A percentile compares a stretch with the other conserved stretches of the same genome.
Conservation (phyloP, 2,797 vertebrate genomes). For the Myotis vivesi region DNA sequence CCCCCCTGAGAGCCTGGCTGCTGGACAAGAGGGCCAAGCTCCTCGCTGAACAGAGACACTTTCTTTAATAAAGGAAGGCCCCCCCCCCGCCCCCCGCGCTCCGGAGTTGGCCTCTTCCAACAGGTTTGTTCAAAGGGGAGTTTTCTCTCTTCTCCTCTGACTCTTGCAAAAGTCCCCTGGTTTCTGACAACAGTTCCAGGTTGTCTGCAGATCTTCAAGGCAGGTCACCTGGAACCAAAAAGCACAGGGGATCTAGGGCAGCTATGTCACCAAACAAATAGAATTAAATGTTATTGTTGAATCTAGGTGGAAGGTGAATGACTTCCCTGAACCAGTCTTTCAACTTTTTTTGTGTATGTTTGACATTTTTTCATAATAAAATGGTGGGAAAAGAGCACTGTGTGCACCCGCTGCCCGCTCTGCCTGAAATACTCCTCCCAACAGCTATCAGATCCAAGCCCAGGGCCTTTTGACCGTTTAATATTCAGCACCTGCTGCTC, state of each 20-base stretch:
- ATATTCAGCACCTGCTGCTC: not conserved
- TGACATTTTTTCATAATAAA: not conserved
- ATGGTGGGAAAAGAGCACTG: not conserved
- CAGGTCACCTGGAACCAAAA: not conserved
- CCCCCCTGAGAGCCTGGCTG: not conserved
- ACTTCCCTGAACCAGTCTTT: not conserved
- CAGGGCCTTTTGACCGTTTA: not conserved
- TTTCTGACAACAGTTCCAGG: not conserved
- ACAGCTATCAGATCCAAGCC: not conserved
- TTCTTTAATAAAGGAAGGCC: not conserved
- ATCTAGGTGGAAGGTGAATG: not conserved
- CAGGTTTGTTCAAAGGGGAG: not conserved
- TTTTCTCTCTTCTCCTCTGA: not conserved
- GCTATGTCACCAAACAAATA: not conserved
- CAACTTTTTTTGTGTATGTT: not conserved
- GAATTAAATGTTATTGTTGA: not conserved
- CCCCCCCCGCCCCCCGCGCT: accelerated
- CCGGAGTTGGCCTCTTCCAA: not conserved
- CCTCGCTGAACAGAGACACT: not conserved
- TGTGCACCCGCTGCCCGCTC: not conserved
- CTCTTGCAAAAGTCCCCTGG: not conserved
- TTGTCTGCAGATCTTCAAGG: not conserved
- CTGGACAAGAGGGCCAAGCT: not conserved
- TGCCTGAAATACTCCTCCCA: not conserved
- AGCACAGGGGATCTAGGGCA: not conserved